Conservation (phyloP, 2,113 vertebrate genomes). For the Bombycilla garrulus region DNA sequence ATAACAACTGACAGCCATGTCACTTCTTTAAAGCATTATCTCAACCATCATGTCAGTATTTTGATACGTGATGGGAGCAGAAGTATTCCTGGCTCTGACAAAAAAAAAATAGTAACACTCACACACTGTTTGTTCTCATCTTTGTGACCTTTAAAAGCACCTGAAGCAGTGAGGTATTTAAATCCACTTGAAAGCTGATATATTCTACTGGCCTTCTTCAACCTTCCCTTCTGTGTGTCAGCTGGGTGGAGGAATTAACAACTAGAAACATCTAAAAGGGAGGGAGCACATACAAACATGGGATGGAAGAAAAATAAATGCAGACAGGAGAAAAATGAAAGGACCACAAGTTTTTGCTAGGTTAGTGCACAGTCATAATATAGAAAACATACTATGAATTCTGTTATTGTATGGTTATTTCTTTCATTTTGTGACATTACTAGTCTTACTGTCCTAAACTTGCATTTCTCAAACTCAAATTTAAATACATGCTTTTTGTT, state of each 20-base stretch:
- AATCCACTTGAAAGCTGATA: background rate
- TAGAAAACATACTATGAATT: background rate
- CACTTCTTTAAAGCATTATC: background rate
- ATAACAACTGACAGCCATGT: background rate
- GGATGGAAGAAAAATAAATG: background rate
- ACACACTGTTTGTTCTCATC: background rate
- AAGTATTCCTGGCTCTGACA: fast-evolving
- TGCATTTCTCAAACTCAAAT: background rate
- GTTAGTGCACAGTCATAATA: background rate
- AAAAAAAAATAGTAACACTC: background rate
- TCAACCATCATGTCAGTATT: background rate
- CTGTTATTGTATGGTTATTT: background rate
- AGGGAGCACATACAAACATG: background rate
- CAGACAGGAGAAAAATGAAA: background rate
- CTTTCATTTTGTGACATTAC: background rate
- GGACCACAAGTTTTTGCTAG: background rate
- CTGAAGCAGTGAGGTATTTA: background rate
- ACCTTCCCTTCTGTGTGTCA: background rate
- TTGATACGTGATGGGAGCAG: background rate
- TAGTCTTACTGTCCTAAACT: background rate
- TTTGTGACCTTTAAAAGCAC: background rate
- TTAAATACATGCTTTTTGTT: background rate
- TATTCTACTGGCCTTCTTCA: background rate
- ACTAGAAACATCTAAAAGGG: background rate
- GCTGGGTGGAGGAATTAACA: background rate